Percentiles rank a stretch among this genome's conserved stretches.
Conservation (phyloP, 2,888 invertebrate genomes). For the Panzeria rudis region DNA sequence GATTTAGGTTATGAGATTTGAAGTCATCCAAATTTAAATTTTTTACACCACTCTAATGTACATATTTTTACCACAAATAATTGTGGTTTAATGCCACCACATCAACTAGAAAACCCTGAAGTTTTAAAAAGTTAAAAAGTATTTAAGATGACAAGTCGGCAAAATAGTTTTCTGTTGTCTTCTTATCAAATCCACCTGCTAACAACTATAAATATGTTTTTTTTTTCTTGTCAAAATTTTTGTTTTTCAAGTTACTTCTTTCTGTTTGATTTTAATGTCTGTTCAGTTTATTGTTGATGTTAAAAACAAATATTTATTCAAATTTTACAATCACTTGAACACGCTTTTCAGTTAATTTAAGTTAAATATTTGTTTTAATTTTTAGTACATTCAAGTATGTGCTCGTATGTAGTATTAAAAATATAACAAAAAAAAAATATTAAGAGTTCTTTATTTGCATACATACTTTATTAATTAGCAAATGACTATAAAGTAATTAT, state of each 20-base stretch:
- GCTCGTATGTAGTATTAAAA: too few relatives aligned
- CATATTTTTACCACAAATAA: constrained; percentile 16
- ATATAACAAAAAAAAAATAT: too few relatives aligned
- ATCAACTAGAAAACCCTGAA: constrained; percentile 21
- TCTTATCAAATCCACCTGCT: constrained; percentile 10
- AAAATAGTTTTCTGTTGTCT: constrained; percentile 7
- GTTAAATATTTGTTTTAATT: constrained; percentile 36
- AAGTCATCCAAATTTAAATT: too few relatives aligned
- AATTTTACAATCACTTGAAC: constrained; percentile 7
- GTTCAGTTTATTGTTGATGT: not conserved
- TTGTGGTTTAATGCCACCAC: constrained; percentile 16
- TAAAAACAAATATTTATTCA: constrained; percentile 37
- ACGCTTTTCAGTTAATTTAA: constrained; percentile 3
- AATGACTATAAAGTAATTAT: too few relatives aligned
- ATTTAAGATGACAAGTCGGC: constrained; percentile 40
- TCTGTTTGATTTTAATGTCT: not conserved
- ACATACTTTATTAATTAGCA: too few relatives aligned
- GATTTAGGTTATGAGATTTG: too few relatives aligned
- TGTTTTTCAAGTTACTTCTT: not conserved
- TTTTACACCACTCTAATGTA: too few relatives aligned
- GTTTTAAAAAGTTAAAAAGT: constrained; percentile 24
- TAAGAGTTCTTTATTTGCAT: too few relatives aligned
- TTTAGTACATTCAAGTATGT: not conserved
- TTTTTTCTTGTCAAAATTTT: not conserved
- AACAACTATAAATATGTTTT: not conserved